A percentile compares a stretch with the other conserved stretches of the same genome.
Conservation (phyloP, 2,113 vertebrate genomes). For the Sphyrna mokarran region DNA sequence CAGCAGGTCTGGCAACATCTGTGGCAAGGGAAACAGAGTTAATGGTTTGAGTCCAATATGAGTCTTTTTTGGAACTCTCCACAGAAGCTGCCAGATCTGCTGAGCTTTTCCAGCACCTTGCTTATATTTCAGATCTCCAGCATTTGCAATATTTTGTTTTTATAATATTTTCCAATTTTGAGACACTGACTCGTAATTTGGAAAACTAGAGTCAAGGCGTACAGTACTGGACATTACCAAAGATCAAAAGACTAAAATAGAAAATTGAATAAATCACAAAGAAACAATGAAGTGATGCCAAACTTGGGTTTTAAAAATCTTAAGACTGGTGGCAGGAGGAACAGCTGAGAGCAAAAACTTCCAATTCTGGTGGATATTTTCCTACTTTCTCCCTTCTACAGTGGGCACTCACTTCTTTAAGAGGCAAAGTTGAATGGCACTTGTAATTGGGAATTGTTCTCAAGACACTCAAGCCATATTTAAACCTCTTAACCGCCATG, state of each 20-base stretch:
- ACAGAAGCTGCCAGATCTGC: no score
- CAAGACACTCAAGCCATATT: not conserved
- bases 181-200: not conserved
- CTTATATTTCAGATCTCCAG: no score
- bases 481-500: not conserved
- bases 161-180: not conserved
- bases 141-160: no score
- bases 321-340: not conserved
- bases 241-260: not conserved
- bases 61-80: no score
- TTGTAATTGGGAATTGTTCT: not conserved
- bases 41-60: no score
- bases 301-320: not conserved
- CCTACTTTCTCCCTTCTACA: not conserved
- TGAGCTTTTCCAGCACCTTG: no score
- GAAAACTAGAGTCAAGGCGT: not conserved
- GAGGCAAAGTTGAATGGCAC: not conserved
- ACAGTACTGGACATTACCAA: not conserved
- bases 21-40: no score
- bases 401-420: not conserved
- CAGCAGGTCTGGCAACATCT: no score
- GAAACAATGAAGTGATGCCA: not conserved
- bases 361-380: not conserved
- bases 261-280: not conserved
- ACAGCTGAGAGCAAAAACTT: not conserved